Base-by-base conservation (phyloP, 2,797 vertebrate genomes). In the Numenius phaeopus region DNA sequence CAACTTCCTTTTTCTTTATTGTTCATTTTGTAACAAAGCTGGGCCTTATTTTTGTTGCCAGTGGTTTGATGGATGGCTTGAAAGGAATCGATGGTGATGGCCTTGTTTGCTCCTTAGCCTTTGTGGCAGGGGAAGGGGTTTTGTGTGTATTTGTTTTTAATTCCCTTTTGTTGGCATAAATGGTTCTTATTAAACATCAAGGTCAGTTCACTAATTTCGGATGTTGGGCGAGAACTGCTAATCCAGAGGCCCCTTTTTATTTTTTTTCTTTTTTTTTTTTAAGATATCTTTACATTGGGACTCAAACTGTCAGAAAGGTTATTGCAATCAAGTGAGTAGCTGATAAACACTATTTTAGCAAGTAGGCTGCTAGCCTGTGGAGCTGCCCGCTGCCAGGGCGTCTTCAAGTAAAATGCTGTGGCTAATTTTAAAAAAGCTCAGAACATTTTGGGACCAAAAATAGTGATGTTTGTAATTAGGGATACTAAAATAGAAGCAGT, bases 391-490 rank as follows among this genome's bases (percentile, higher is more conserved):
- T 97, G 81, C 59, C 49, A 54, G 59, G 46, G 24, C 0, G 1
- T 78, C 83, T 90, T 73, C 32, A 50, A 89, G 71, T 85, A 58
- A 92, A 92, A 67, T 32, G 16, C 44, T 70, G 29, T 15, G 26
- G 20, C 83, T 93, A 57, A 89, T 80, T 93, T 90, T 54, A 42
- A 65, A 70, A 80, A 37, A 77, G n/a, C 70, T 79, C 37, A 66
- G 67, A 95, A 80, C 22, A 14, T 71, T 87, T 95, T 64, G 57
- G 65, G 52, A 79, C 52, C 52, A 70, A 90, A 87, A 90, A 81
- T 75, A 96, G 46, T 2, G 0, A 10, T 44, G 39, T 81, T 95
- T 92, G 61, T 91, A 90, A 87, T 97, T 93, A 87, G 27, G 14
- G 14, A n/a, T 71, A 57, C 67, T 71, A 44, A 93, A 90, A 89